Evolutionary conservation across 1,140 invertebrate species (phyloP), one percentile per base, ranked within the genome.

Genomic region (Oedothorax gibbosus): DNA sequence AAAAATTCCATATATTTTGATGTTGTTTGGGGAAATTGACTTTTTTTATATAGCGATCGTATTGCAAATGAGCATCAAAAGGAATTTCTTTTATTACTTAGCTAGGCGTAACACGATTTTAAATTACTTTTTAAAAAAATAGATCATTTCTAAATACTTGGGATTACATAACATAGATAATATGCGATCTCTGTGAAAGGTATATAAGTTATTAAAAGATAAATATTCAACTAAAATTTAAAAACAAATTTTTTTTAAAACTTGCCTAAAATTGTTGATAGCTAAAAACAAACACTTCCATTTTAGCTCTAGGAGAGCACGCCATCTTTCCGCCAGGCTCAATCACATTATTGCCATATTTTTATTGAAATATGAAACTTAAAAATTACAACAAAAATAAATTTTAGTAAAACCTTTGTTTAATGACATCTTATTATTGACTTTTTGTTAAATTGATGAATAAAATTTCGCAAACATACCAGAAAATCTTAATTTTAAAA

Each of bases 101-200:
- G 72, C 81, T 84, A 84, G 81, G 81, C 81, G 81, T 84, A 84
- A 84, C 81, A 75, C 62, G 69, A 84, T 84, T 84, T 84, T 75
- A 84, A 84, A 84, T 84, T 84, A 84, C 57, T 75, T 84, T 35
- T 83, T 76, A 53, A 60, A 82, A 80, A 84, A 84, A 84, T 50
- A 20, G 20, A 66, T 49, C 1, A 84, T 65, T 84, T 75, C 21
- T 49, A 18, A 75, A 35, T 35, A 73, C 49, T 82, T 15, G 5
- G 3, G 12, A 35, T 35, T 35, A 35, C 5, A 35, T 35, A 35
- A 35, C 35, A 35, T 35, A 35, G 35, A 2, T 35, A 35, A 35
- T 35, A 35, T 35, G 35, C 35, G 35, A 35, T 35, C 35, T 1
- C 35, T 35, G 35, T 35, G 35, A 35, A 35, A 35, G 35, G 5